Percentiles rank a stretch among this genome's conserved stretches.
Conservation (phyloP, 2,113 vertebrate genomes). For the Osmerus eperlanus region DNA sequence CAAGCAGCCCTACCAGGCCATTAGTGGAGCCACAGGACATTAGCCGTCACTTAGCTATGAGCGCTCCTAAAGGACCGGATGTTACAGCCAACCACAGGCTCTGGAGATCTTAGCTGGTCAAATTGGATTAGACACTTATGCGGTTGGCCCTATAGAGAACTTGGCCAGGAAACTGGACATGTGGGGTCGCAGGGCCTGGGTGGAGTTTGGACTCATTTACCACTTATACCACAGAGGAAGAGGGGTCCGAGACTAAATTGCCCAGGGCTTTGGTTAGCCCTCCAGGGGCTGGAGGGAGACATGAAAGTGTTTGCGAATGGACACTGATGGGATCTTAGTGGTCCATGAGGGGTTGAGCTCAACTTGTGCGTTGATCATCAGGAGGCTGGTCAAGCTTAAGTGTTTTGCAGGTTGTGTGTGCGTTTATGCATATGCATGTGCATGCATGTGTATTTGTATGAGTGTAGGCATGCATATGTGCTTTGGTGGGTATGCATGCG, state of each 20-base stretch:
- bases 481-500: neutral
- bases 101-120: slow-evolving; percentile 29
- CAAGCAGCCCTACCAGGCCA: slow-evolving; percentile 46
- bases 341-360: neutral
- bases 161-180: neutral
- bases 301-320: no score
- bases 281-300: no score
- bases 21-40: slow-evolving; percentile 55
- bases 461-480: neutral
- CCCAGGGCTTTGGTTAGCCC: no score
- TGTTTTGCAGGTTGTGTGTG: neutral
- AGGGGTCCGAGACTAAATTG: neutral
- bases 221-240: neutral
- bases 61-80: slow-evolving; percentile 65
- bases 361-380: neutral
- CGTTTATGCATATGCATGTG: neutral
- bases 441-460: slow-evolving; percentile 2
- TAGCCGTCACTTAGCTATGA: slow-evolving; percentile 61
- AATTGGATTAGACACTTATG: neutral
- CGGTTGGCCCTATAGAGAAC: neutral
- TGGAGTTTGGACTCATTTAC: neutral
- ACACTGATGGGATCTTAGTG: no score
- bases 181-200: neutral
- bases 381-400: neutral
- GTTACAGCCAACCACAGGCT: slow-evolving; percentile 40